These are phyloP conservation scores for Hypena proboscidalis DNA, from an alignment of 2,888 invertebrate species.

Conservation along the genomic window DNA sequence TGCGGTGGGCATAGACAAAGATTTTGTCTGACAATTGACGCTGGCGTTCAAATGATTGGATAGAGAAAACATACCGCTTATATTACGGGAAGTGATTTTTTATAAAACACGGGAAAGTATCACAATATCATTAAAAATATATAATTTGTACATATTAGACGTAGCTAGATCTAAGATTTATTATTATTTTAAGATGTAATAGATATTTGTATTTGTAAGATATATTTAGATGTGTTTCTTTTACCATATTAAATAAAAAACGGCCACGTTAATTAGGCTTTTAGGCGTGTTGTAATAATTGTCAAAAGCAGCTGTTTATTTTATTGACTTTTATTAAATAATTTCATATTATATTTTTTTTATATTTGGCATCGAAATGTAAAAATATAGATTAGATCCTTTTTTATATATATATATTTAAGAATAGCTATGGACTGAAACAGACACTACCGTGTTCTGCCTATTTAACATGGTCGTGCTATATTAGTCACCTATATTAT, in stretches of 20 bases:
- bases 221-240: conserved; percentile 77
- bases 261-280: conserved; percentile 38
- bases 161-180: conserved; percentile 61
- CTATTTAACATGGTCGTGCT: conserved; percentile 58
- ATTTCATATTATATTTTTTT: neutral
- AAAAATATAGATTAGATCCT: neutral
- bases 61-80: conserved; percentile 15
- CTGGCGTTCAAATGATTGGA: conserved; percentile 36
- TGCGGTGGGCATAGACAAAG: neutral
- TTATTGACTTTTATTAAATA: neutral
- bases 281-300: neutral
- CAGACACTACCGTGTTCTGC: conserved; percentile 24
- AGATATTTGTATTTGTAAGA: conserved; percentile 75
- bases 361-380: neutral
- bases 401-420: conserved; percentile 4
- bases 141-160: conserved; percentile 73
- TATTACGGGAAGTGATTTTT: conserved; percentile 26
- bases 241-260: conserved; percentile 62
- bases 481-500: conserved; percentile 69
- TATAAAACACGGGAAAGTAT: conserved; percentile 39
- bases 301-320: neutral
- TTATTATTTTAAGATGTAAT: conserved; percentile 63
- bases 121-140: conserved; percentile 56
- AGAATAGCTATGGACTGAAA: conserved; percentile 2
- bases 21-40: conserved; percentile 20